Evolutionary conservation across 2,113 vertebrate genomes (phyloP).

Genomic region (Asarcornis scutulata): DNA sequence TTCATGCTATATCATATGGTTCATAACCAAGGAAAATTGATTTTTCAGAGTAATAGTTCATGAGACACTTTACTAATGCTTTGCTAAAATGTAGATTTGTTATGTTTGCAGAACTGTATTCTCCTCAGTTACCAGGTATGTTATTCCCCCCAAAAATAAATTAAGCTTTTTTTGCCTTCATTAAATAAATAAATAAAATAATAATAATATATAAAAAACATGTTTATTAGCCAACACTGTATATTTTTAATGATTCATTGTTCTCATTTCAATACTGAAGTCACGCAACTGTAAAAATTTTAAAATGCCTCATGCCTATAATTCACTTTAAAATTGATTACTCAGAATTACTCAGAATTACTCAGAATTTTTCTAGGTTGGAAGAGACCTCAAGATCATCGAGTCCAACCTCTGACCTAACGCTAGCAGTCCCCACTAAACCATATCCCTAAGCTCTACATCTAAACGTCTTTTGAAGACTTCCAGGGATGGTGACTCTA

Average conservation of each 20-base stretch:
- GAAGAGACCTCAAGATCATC: too few relatives aligned
- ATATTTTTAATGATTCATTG: neutral
- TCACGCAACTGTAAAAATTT: neutral
- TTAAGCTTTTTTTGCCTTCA: neutral
- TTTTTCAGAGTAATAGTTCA: constrained; percentile 63
- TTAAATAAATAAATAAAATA: neutral
- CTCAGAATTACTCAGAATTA: too few relatives aligned
- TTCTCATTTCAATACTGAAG: neutral
- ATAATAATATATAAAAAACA: neutral
- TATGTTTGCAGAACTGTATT: neutral
- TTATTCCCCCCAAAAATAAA: neutral
- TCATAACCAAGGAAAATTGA: constrained; percentile 59
- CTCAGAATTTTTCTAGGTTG: too few relatives aligned
- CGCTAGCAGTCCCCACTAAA: too few relatives aligned
- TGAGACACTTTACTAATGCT: neutral
- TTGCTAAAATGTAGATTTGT: neutral
- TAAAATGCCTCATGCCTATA: neutral
- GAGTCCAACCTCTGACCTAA: too few relatives aligned
- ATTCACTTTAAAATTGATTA: neutral
- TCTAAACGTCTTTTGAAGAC: too few relatives aligned
- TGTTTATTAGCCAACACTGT: neutral
- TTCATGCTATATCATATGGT: constrained; percentile 53
- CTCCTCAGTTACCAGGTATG: neutral
- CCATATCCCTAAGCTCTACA: too few relatives aligned
- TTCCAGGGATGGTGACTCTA: too few relatives aligned